Evolutionary conservation across 1,140 invertebrate genomes (phyloP), one percentile per base, ranked within the genome.

Genomic region (Sarcophaga peregrina): DNA sequence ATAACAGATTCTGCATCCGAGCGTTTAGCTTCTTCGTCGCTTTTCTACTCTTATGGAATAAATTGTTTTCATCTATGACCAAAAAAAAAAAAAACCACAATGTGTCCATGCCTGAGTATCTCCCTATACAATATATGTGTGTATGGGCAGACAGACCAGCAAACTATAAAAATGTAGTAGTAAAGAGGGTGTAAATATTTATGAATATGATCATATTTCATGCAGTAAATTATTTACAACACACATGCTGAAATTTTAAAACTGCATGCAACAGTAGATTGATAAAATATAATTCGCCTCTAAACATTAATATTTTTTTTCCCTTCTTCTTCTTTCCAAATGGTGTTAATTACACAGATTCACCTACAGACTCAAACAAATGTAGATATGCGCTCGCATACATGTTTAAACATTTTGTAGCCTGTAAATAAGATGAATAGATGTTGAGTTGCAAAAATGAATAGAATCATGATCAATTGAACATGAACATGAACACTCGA

Each of bases 161-260:
- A 58, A 13, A 58, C 54, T 7, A n/a, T 37, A 20, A 7, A 68
- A 20, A 20, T 68, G 9, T 15, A 68, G n/a, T 37, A 37, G 8
- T n/a, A n/a, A n/a, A 68, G 62, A 68, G 62, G 62, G 62, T 68
- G 62, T 68, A 20, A 68, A 68, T 68, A 20, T 68, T 68, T 68
- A 68, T 68, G 62, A 68, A 68, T 68, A 68, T 68, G n/a, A 68
- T 68, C 62, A 68, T 68, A 68, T 68, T 20, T 68, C 62, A 68
- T 17, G n/a, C 8, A 20, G 62, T 68, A 68, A 68, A 68, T 25
- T 17, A 68, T 9, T n/a, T 25, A 68, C 62, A 20, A 68, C 62
- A 68, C n/a, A 68, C n/a, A 68, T 68, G 62, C 17, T 68, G 62
- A 68, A 68, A 58, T 58, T 75, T 47, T 9, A 75, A 75, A 75